Evolutionary conservation across 2,113 vertebrate species (phyloP), one percentile per base, ranked within the genome.

Genomic region (Grantiella picta): DNA sequence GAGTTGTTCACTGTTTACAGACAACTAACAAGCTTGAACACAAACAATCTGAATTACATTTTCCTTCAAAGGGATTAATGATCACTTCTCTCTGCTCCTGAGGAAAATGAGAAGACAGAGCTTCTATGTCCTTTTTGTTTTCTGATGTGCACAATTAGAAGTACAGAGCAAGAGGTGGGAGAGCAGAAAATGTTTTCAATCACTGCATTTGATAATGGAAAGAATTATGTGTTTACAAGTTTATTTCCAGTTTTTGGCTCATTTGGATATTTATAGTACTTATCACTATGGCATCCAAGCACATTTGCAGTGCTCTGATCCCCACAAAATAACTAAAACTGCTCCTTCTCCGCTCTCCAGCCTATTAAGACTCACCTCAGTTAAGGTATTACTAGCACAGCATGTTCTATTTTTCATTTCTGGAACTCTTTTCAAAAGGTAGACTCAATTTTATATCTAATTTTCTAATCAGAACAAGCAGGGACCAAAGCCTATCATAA

Each of bases 261-360:
- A 64, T 68, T 92, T 85, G 53, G 81, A 29, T 96, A 94, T 94
- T 97, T 96, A 89, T 75, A 86, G 94, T 65, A 68, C 54, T 92
- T 76, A 72, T 76, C 76, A 49, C 79, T 85, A 57, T 50, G 75
- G 84, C 63, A 95, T 61, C 82, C 76, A 89, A 86, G 75, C 15
- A 52, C 31, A 94, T 93, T 71, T 75, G 63, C 40, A 80, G 44
- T 22, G 24, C 79, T 90, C 56, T 92, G 77, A 86, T 81, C 69
- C 40, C 64, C 5, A 15, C 40, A 49, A 68, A 91, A 93, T 63
- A 92, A 31, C 3, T 13, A 76, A 69, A 50, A 77, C 40, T 18
- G 25, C 33, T 82, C 72, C 33, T 91, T 76, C 59, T 63, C 40
- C 0, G 0, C 33, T n/a, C 50, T 64, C 42, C 60, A 89, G 52